Percentiles rank a stretch among this genome's conserved stretches.
These are phyloP conservation scores for Eulemur macaco DNA, from an alignment of 2,113 vertebrate species.

Conservation along the genomic window DNA sequence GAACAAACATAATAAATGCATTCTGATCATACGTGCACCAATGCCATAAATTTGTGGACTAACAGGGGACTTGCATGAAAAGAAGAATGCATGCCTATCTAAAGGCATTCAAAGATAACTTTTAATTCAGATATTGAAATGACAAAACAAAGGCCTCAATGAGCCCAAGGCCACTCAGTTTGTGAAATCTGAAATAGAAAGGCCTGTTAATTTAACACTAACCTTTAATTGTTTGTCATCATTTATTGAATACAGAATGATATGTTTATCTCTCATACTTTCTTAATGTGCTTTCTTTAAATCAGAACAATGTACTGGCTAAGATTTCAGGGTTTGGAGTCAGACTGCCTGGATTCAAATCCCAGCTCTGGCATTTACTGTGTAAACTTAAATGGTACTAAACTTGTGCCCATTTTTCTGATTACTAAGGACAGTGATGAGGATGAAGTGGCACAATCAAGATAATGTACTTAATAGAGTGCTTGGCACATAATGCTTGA, in stretches of 20 bases:
- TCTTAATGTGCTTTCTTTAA: neutral
- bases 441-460: neutral
- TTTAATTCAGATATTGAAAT: constrained; percentile 25
- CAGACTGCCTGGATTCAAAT: neutral
- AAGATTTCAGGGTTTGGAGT: neutral
- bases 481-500: neutral
- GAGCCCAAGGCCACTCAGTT: neutral
- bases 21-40: neutral
- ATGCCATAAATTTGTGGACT: neutral
- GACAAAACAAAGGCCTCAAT: constrained; percentile 20
- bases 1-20: constrained; percentile 2
- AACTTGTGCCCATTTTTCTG: neutral
- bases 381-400: neutral
- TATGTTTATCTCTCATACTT: neutral
- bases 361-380: neutral
- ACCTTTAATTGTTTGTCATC: neutral
- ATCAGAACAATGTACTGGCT: neutral
- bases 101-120: neutral
- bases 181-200: constrained; percentile 47
- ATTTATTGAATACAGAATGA: neutral
- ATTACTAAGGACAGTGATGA: constrained; percentile 5
- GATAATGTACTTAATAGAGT: neutral
- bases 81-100: neutral
- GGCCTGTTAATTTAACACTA: neutral
- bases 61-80: neutral